phyloP scores from a whole-genome alignment of 2,888 invertebrate genomes.

The Stenotaenia linearis region DNA sequence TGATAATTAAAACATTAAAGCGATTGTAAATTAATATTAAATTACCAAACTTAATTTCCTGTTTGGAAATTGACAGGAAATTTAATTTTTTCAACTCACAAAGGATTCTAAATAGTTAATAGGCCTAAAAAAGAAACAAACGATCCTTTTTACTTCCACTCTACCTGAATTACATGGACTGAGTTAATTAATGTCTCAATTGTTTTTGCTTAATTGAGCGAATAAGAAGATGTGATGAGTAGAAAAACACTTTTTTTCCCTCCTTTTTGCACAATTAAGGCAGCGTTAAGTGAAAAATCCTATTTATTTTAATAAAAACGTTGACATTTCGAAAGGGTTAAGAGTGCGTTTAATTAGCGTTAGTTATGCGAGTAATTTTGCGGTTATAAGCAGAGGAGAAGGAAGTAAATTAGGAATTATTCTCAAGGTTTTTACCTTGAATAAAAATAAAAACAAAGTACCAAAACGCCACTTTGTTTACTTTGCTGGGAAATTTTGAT shows the following conservation, averaged over 20 bases:
- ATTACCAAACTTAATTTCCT: background rate
- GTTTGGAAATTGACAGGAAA: background rate
- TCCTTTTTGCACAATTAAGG: background rate
- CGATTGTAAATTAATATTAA: too few species aligned
- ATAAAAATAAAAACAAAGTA: background rate
- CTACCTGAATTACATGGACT: background rate
- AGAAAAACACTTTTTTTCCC: background rate
- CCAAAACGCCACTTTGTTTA: background rate
- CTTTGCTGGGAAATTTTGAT: background rate
- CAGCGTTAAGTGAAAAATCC: background rate
- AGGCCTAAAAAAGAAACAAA: background rate
- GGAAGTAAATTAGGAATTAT: background rate
- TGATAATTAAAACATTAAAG: too few species aligned
- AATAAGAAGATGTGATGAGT: background rate
- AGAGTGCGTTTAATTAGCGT: background rate
- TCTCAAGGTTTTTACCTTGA: background rate
- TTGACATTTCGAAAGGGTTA: background rate
- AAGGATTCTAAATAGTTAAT: background rate
- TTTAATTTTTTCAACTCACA: background rate
- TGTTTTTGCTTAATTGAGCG: conserved; percentile 26
- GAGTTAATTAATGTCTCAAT: background rate
- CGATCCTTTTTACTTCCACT: background rate
- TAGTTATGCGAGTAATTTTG: background rate
- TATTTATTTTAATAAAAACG: too few species aligned
- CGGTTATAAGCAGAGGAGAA: background rate